phyloP scores from a whole-genome alignment of 2,888 invertebrate genomes.

The Drosophila subsilvestris region DNA sequence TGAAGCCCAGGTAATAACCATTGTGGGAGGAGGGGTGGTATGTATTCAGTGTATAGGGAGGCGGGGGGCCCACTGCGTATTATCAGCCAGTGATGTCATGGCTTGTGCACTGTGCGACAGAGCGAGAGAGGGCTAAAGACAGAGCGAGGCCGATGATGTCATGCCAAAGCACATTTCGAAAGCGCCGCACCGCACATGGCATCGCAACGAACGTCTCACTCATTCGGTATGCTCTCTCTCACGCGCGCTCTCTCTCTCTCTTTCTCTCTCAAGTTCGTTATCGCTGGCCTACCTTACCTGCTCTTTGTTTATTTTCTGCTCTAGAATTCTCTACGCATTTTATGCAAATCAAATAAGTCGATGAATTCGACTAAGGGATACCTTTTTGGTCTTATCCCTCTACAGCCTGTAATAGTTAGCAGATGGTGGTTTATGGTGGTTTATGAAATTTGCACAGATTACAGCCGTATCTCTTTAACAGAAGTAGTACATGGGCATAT shows the following conservation, averaged over 20 bases:
- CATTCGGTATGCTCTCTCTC: neutral
- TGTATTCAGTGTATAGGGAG: neutral
- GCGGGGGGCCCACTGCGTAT: conserved; percentile 31
- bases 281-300: conserved; percentile 5
- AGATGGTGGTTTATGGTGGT: no score
- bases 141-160: conserved; percentile 60
- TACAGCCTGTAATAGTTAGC: no score
- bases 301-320: conserved; percentile 70
- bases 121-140: neutral
- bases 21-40: neutral
- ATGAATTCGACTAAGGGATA: no score
- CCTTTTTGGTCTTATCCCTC: no score
- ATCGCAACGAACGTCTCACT: neutral
- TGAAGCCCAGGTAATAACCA: conserved; percentile 87
- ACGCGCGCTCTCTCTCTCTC: neutral
- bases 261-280: conserved; percentile 6
- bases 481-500: no score
- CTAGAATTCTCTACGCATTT: conserved; percentile 49
- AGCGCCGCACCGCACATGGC: conserved; percentile 28
- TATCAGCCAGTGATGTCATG: conserved; percentile 71
- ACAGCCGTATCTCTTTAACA: no score
- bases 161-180: conserved; percentile 59
- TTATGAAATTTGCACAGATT: no score
- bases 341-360: conserved; percentile 37
- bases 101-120: conserved; percentile 18